These are phyloP conservation scores for Thera obeliscata DNA, from an alignment of 2,888 invertebrate species.

Conservation along the genomic window DNA sequence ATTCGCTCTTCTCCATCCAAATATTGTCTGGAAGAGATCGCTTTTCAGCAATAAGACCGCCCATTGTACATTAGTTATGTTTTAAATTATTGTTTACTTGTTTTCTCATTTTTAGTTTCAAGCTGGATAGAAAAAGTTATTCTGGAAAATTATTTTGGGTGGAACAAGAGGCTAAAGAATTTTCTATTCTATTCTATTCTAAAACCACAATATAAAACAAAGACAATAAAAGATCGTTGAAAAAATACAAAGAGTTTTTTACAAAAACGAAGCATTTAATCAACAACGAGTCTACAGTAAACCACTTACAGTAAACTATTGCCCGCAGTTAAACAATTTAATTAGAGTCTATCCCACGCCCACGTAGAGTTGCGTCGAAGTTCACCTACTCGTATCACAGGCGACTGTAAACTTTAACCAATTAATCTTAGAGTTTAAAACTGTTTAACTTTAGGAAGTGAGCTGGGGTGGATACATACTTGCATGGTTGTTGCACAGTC, in stretches of 20 bases:
- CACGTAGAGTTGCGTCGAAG: conserved; percentile 42
- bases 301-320: conserved; percentile 55
- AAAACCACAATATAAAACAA: background rate
- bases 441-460: conserved; percentile 20
- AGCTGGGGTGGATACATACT: conserved; percentile 10
- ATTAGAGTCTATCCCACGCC: conserved; percentile 55
- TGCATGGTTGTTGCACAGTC: background rate
- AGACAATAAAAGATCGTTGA: background rate
- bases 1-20: too few species aligned
- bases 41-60: too few species aligned
- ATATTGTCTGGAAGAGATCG: too few species aligned
- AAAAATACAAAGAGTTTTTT: conserved; percentile 14
- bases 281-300: conserved; percentile 38
- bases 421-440: conserved; percentile 34
- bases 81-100: too few species aligned
- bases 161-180: too few species aligned
- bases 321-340: conserved; percentile 64
- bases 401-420: conserved; percentile 42
- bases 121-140: too few species aligned
- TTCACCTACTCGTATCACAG: conserved; percentile 42
- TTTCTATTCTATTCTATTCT: background rate
- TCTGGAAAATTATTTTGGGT: too few species aligned
- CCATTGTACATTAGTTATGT: too few species aligned
- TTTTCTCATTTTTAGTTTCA: too few species aligned
- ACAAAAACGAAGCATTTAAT: conserved; percentile 14